phyloP scores from a whole-genome alignment of 2,113 vertebrate species.

The Phoenicopterus ruber region DNA sequence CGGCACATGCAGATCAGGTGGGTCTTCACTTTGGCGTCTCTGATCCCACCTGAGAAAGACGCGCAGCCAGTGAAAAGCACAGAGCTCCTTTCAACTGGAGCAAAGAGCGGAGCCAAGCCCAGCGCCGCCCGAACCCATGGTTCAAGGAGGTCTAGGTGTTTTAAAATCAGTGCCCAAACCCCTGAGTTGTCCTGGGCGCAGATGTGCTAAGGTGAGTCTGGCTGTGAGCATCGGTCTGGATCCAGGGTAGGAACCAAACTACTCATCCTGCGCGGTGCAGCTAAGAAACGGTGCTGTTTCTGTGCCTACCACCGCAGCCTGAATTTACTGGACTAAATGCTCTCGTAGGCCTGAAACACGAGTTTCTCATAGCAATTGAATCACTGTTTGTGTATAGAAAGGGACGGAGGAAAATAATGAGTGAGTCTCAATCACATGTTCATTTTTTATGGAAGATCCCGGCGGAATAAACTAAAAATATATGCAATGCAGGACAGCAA shows the following conservation, averaged over 20 bases:
- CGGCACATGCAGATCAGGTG: neutral
- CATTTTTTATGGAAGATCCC: neutral
- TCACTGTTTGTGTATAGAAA: neutral
- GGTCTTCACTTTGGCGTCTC: neutral
- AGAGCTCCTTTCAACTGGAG: neutral
- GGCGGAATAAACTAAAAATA: neutral
- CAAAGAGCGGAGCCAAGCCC: neutral
- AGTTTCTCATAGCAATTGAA: neutral
- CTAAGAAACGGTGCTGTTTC: neutral
- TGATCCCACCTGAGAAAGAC: neutral
- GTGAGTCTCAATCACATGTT: neutral
- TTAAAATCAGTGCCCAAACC: neutral
- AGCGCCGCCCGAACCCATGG: neutral
- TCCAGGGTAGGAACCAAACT: neutral
- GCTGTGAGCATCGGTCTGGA: neutral
- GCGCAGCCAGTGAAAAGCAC: neutral
- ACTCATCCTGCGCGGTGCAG: neutral
- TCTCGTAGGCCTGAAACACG: neutral
- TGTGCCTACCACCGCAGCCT: neutral
- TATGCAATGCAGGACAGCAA: neutral
- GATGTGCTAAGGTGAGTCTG: neutral
- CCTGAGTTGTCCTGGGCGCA: neutral
- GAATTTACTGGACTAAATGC: neutral
- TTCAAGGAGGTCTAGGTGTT: neutral
- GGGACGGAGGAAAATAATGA: neutral